These are phyloP conservation scores for Campoplex nolae DNA, from an alignment of 2,888 invertebrate species.

Conservation along the genomic window DNA sequence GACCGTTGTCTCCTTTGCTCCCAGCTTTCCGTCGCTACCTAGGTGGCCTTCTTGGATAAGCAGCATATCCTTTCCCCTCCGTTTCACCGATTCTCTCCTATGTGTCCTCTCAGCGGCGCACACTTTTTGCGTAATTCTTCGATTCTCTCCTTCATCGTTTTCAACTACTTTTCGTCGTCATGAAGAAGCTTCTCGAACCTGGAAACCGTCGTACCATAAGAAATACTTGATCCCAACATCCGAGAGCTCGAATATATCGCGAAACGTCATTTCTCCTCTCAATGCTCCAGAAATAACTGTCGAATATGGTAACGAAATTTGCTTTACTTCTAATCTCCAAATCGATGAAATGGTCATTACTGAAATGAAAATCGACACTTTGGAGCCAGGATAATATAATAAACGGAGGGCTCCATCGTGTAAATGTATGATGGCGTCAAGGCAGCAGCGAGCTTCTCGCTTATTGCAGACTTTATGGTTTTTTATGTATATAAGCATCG, in stretches of 20 bases:
- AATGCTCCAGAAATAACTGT: not conserved
- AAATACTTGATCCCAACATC: no score
- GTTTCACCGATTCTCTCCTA: not conserved
- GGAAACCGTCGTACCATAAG: no score
- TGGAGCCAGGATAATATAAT: no score
- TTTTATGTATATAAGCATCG: not conserved
- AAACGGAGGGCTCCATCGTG: not conserved
- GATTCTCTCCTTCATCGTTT: slow-evolving; percentile 25
- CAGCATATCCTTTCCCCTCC: slow-evolving; percentile 20
- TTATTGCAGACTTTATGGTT: no score
- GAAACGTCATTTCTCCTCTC: not conserved
- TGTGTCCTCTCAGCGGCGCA: slow-evolving; percentile 32
- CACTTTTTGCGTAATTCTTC: slow-evolving; percentile 53
- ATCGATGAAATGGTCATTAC: not conserved
- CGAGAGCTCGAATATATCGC: no score
- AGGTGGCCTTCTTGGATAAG: slow-evolving; percentile 63
- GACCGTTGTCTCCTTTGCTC: slow-evolving; percentile 45
- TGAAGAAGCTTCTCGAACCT: not conserved
- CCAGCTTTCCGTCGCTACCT: slow-evolving; percentile 64
- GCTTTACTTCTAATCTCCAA: not conserved
- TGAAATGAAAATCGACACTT: no score
- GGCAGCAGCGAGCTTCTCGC: not conserved
- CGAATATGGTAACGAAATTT: no score
- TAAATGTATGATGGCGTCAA: not conserved
- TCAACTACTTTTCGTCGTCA: slow-evolving; percentile 57